Base-by-base conservation (phyloP, 2,888 invertebrate species). In the Plemyria rubiginata region DNA sequence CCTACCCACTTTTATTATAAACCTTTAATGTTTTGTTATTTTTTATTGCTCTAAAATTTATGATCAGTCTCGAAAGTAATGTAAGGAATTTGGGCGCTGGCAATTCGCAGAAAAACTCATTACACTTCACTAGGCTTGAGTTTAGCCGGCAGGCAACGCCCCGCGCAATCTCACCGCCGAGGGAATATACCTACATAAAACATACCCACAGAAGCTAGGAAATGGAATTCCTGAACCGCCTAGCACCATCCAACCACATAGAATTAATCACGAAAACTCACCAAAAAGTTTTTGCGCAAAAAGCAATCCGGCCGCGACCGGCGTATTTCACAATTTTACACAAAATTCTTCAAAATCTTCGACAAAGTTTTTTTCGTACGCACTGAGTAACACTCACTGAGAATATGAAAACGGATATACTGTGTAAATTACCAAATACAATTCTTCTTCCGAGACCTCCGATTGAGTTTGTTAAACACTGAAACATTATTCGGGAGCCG, bases 331-430 rank as follows among this genome's bases (percentile, higher is more conserved):
- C 92, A 92, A 90, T 88, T 90, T 89, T 87, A 88, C 91, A 90
- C 92, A 90, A 91, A 88, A 91, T 90, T 91, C 90, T 92, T 93
- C 89, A 93, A 89, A 92, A 92, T 93, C 91, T 92, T 88, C 91
- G 91, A 90, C 87, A 87, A 92, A 92, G 92, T 93, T 93, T 93
- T 93, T 92, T 93, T 80, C 93, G 88, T 88, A 93, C 93, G 88
- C 93, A 93, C 91, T 92, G 93, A 85, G 92, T 91, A 86, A 92
- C 92, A 92, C 91, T 90, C 92, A 93, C 93, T 93, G 90, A 91
- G 87, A 92, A 91, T 91, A 90, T 92, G 91, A 89, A 88, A 84
- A 87, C 87, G 86, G 87, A 86, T 88, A 85, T 86, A 90, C 90
- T 88, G 90, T 89, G 91, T 90, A 90, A 87, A 92, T 89, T 90